Evolutionary conservation across 2,113 vertebrate species (phyloP).

Genomic region (Periophthalmodon schlosseri): DNA sequence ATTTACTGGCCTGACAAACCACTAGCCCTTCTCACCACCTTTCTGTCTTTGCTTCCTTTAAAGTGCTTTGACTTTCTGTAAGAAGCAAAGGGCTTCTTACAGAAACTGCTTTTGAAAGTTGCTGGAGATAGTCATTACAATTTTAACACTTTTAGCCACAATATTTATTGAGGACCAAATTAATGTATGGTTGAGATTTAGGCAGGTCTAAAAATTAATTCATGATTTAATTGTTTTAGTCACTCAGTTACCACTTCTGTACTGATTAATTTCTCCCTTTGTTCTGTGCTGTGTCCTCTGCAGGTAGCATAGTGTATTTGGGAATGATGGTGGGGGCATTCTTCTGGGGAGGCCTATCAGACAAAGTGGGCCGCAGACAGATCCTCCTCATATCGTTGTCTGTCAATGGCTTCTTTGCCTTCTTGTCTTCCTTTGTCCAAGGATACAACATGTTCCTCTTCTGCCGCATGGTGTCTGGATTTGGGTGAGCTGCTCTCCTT

Average conservation of each 20-base stretch:
- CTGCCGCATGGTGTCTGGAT: constrained; percentile 96
- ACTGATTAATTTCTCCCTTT: not conserved
- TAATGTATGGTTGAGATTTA: not conserved
- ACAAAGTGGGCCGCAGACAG: constrained; percentile 92
- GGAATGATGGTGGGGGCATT: constrained; percentile 98
- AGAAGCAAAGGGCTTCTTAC: not conserved
- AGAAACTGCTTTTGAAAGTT: not conserved
- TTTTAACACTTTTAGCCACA: not conserved
- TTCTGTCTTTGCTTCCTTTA: constrained; percentile 7
- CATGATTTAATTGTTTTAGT: not conserved
- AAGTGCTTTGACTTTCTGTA: constrained; percentile 21
- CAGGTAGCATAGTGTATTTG: constrained; percentile 97
- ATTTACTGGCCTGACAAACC: constrained; percentile 53
- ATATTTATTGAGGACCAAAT: not conserved
- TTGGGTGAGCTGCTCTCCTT: constrained; percentile 84
- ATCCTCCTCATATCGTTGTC: constrained; percentile 96
- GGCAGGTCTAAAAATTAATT: not conserved
- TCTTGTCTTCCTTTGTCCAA: constrained; percentile 98
- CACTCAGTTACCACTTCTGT: not conserved
- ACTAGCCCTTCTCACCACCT: constrained; percentile 1
- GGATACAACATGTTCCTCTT: constrained; percentile 97
- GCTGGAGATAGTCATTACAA: too few species aligned
- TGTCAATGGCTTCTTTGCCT: constrained; percentile 97
- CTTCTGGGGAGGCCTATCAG: constrained; percentile 97
- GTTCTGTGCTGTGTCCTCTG: constrained; percentile 1